Base-by-base conservation (phyloP, 2,113 vertebrate genomes). In the Stomatorhinus ivindoensis region DNA sequence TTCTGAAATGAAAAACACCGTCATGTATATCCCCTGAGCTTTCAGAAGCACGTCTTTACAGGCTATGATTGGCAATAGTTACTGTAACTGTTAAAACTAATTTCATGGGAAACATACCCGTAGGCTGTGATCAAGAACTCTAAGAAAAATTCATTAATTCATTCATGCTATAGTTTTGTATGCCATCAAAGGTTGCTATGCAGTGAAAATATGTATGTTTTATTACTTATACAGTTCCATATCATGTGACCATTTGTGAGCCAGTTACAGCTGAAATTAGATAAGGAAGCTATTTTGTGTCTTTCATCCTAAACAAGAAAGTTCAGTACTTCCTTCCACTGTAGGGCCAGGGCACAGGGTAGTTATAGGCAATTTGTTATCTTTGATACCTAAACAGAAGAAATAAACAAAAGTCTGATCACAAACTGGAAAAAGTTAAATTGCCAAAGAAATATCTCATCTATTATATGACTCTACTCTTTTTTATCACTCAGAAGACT, bases 1-100 rank as follows among this genome's bases (percentile, higher is more conserved):
- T 93, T 94, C 92, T 11, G 90, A 93, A 91, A 92, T 87, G 90
- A 93, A 95, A 92, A 93, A 93, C 95, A 27, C 94, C 94, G 94
- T 93, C 91, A 94, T 90, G 90, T 92, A 93, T 92, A 92, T 91
- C 93, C 93, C 92, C 91, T 86, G 95, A 94, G 91, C 91, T 94
- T 94, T 92, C 94, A 92, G 42, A 89, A 89, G 91, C 84, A 88
- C 93, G 50, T 86, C 92, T 91, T 51, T 84, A 58, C 91, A 91
- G 50, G 53, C 88, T 86, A 94, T 92, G 91, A 94, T 93, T 94
- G 92, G 90, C 93, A 80, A 80, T 11, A 80, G 73, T 80, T 80
- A 19, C 39, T 80, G 35, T 42, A 80, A 19, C 35, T 80, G 35
- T 80, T 76, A 19, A 80, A 39, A 80, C 73, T 80, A 80, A 80